phyloP scores from a whole-genome alignment of 2,888 invertebrate genomes.

The Phengaris alcon region DNA sequence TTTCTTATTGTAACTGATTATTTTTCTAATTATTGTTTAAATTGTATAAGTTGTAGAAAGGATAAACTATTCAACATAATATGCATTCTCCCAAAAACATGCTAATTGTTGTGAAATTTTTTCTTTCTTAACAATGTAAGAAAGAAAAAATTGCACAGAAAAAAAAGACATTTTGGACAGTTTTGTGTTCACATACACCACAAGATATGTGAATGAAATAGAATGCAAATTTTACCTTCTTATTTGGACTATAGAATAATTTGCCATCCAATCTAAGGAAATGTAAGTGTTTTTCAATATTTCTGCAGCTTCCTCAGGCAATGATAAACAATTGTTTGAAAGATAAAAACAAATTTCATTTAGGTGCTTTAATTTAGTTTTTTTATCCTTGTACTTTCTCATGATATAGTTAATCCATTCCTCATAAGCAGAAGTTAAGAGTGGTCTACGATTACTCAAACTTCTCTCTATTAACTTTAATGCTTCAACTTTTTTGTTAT shows the following conservation, averaged over 20 bases:
- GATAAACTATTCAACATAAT: too few relatives aligned
- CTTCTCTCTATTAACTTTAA: slow-evolving; percentile 81
- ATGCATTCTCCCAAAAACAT: too few relatives aligned
- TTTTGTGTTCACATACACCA: too few relatives aligned
- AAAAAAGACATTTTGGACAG: too few relatives aligned
- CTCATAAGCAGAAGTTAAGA: slow-evolving; percentile 69
- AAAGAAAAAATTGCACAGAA: too few relatives aligned
- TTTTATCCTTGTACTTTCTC: slow-evolving; percentile 57
- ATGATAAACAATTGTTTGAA: slow-evolving; percentile 61
- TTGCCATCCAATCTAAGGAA: slow-evolving; percentile 55
- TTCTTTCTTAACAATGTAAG: too few relatives aligned
- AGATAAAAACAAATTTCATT: slow-evolving; percentile 80
- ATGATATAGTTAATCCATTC: slow-evolving; percentile 75
- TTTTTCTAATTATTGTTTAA: too few relatives aligned
- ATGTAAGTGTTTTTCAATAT: slow-evolving; percentile 53
- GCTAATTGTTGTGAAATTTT: too few relatives aligned
- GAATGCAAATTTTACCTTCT: slow-evolving; percentile 47
- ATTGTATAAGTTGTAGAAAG: too few relatives aligned
- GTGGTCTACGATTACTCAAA: slow-evolving; percentile 60
- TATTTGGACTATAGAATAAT: slow-evolving; percentile 54
- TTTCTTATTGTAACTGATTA: too few relatives aligned
- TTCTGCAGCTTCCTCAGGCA: slow-evolving; percentile 52
- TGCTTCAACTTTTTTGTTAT: slow-evolving; percentile 78
- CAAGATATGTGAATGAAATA: background rate
- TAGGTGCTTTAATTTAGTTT: slow-evolving; percentile 60